Evolutionary conservation across 2,888 invertebrate species (phyloP), one percentile per base, ranked within the genome.

Genomic region (Opisthograptis luteolata): DNA sequence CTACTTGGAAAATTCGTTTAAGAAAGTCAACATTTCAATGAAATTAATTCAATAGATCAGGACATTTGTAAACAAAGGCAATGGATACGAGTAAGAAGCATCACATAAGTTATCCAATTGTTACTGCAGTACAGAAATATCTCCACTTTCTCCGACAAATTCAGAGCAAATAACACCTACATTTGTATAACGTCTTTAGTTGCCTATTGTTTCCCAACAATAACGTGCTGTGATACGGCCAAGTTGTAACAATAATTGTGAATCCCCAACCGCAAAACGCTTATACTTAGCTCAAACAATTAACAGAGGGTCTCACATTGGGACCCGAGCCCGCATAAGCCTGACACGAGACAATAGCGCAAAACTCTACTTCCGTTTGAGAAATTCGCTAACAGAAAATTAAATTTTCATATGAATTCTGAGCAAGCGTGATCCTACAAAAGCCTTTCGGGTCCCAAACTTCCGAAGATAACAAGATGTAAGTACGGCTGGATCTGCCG

Each of bases 381-480:
- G 82, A 81, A 81, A 80, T 82, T 83, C 81, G 79, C 81, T 80
- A 79, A 81, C 83, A 77, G 81, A 84, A 85, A 84, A 87, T 87
- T 87, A 79, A 87, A 87, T 87, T 85, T 88, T 87, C 86, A 84
- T 87, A 86, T 81, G 83, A 84, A 84, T 87, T 81, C 73, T 61
- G 73, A 71, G 79, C 70, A 67, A 69, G 73, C 71, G 75, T 79
- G 80, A 86, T 85, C 84, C 81, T 71, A 79, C 77, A 76, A 83
- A 84, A 86, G 84, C 82, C 79, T 81, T 81, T 78, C 66, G 73
- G 75, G 74, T 30, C 35, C 70, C 74, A 69, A 72, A 76, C 76
- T 78, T 66, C 73, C 74, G 72, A 77, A 84, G 83, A 85, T 84
- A 83, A 83, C 81, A 79, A 80, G 81, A 80, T 80, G 79, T 81